Evolutionary conservation across 2,797 vertebrate species (phyloP), one percentile per base, ranked within the genome.

Genomic region (Denticeps clupeoides): DNA sequence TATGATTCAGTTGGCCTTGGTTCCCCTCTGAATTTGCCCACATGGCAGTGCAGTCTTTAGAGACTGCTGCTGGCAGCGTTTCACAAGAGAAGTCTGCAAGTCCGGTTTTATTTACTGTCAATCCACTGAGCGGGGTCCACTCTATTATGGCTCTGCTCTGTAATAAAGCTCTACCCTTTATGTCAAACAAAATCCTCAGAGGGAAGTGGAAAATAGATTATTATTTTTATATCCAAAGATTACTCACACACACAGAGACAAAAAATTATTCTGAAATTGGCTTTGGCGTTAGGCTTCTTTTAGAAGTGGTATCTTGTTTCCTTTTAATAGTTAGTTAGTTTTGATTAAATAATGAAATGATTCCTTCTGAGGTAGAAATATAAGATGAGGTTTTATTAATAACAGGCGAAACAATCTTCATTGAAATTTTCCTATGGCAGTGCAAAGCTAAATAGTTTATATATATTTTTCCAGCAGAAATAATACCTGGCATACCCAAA

Each of bases 341-440:
- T 56, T 19, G 31, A 11, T 28, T 18, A 41, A 9, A 5, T 31
- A n/a, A 23, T 23, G 12, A 21, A 7, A 16, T 28, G 37, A 38
- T 40, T 21, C 9, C 26, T 21, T 5, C 27, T 27, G 31, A 10
- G 31, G 37, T 5, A 29, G 38, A 38, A 51, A 43, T 13, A 3
- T 1, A 15, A 37, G 7, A n/a, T 47, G 46, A 6, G 18, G 16
- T 18, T 21, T 27, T 11, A 51, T 51, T 45, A 41, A 27, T 45
- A 25, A 24, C 16, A 50, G 9, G 9, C 23, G 50, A 12, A 23
- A n/a, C 25, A 49, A 45, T 50, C 16, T 4, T 45, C n/a, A n/a
- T n/a, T n/a, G n/a, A n/a, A n/a, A n/a, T n/a, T n/a, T n/a, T n/a
- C n/a, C n/a, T n/a, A n/a, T n/a, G n/a, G n/a, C n/a, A n/a, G n/a